A percentile compares a stretch with the other conserved stretches of the same genome.
Conservation (phyloP, 2,797 vertebrate species). For the Chloroceryle inda region DNA sequence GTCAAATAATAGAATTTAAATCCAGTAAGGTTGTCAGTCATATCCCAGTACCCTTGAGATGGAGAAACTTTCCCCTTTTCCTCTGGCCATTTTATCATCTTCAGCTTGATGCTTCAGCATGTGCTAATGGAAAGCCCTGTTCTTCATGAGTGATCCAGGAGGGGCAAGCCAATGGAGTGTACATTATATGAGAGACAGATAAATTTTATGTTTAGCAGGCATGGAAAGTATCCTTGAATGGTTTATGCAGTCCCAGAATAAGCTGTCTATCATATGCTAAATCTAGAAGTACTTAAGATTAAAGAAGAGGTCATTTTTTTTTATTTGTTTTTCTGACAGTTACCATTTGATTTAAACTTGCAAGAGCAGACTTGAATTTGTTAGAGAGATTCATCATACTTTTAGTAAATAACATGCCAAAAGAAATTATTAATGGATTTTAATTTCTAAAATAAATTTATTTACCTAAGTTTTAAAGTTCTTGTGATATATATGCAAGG, state of each 20-base stretch:
- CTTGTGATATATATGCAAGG: not conserved
- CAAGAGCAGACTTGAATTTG: not conserved
- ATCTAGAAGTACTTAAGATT: slow-evolving; percentile 18
- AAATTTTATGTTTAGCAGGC: not conserved
- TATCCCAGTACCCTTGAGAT: not conserved
- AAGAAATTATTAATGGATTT: not conserved
- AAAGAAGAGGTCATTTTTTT: slow-evolving; percentile 36
- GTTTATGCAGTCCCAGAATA: not conserved
- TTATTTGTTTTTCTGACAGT: slow-evolving; percentile 43
- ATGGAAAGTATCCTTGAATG: not conserved
- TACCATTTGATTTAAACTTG: slow-evolving; percentile 21
- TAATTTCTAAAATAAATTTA: not conserved
- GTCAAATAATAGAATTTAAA: not conserved
- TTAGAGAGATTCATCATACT: not conserved
- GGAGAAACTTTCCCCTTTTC: not conserved
- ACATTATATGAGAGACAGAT: not conserved
- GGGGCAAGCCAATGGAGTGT: not conserved
- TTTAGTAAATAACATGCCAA: not conserved
- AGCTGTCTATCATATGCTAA: slow-evolving; percentile 20
- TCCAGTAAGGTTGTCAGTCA: not conserved
- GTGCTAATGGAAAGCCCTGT: not conserved
- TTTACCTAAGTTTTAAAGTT: not conserved
- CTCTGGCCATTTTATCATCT: not conserved
- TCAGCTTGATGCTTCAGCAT: not conserved
- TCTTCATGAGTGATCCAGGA: not conserved